A percentile compares a stretch with the other conserved stretches of the same genome.
phyloP scores from a whole-genome alignment of 1,140 invertebrate species.

The Dolichoris vasculosae region DNA sequence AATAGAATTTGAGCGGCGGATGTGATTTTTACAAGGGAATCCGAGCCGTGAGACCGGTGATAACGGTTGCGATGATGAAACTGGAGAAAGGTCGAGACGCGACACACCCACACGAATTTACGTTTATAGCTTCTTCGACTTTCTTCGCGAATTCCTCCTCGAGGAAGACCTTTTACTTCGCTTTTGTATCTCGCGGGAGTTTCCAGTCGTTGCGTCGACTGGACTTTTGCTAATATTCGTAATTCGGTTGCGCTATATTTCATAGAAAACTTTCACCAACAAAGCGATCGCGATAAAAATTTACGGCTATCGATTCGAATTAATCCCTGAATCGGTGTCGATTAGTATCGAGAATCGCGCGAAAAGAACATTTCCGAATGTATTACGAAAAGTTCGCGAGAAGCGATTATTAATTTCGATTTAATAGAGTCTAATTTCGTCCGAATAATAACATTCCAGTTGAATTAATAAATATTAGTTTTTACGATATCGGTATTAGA shows the following conservation, averaged over 20 bases:
- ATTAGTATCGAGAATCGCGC: not conserved
- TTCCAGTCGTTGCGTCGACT: not conserved
- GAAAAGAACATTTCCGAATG: not conserved
- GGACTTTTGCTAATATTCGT: not conserved
- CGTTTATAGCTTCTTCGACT: slow-evolving; percentile 11
- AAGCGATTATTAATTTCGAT: not conserved
- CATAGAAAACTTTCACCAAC: not conserved
- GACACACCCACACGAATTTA: slow-evolving; percentile 28
- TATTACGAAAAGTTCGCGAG: not conserved
- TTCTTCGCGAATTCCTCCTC: not conserved
- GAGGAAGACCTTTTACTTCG: slow-evolving; percentile 13
- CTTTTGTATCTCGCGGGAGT: not conserved
- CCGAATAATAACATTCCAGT: too few relatives aligned
- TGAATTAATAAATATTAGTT: too few relatives aligned
- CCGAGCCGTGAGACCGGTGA: not conserved
- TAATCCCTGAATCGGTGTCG: not conserved
- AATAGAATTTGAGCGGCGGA: not conserved
- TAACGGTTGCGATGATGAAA: slow-evolving; percentile 33
- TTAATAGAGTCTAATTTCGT: not conserved
- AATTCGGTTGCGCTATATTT: not conserved
- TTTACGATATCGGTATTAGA: too few relatives aligned
- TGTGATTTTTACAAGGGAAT: slow-evolving; percentile 1
- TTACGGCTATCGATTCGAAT: not conserved
- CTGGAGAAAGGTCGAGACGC: slow-evolving; percentile 45
- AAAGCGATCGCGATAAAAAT: not conserved